A percentile compares a stretch with the other conserved stretches of the same genome.
phyloP scores from a whole-genome alignment of 2,888 invertebrate genomes.

The Megastigmus dorsalis region DNA sequence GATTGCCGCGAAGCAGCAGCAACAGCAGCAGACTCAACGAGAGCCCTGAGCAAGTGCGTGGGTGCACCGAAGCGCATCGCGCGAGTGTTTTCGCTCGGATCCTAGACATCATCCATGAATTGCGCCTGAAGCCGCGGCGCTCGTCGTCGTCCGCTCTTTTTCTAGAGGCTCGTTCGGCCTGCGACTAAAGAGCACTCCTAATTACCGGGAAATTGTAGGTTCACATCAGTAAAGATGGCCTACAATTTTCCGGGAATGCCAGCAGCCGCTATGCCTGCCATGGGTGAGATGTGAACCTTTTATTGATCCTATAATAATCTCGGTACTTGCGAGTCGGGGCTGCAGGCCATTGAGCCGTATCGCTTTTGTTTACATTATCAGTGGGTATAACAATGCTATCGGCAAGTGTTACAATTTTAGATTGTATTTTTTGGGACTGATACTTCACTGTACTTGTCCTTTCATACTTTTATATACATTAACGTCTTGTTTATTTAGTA shows the following conservation, averaged over 20 bases:
- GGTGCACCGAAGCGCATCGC: not conserved
- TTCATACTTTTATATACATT: not conserved
- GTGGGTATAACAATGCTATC: not conserved
- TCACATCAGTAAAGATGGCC: constrained; percentile 64
- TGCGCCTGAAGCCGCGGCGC: too few relatives aligned
- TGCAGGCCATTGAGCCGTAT: too few relatives aligned
- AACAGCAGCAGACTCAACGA: not conserved
- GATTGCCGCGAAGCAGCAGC: not conserved
- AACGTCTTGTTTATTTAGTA: not conserved
- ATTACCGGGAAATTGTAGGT: constrained; percentile 23
- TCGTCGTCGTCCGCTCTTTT: too few relatives aligned
- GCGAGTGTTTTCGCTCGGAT: not conserved
- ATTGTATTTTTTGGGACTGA: too few relatives aligned
- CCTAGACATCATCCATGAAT: constrained; percentile 2
- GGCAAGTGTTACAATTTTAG: not conserved
- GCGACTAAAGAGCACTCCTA: too few relatives aligned
- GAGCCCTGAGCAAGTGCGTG: not conserved
- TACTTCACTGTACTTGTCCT: too few relatives aligned
- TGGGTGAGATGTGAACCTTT: constrained; percentile 63
- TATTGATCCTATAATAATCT: constrained; percentile 40
- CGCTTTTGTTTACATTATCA: constrained; percentile 2
- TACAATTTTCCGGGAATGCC: constrained; percentile 73
- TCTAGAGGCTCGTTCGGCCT: too few relatives aligned
- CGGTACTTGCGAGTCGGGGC: too few relatives aligned
- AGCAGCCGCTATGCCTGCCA: constrained; percentile 69